Percentiles rank a stretch among this genome's conserved stretches.
These are phyloP conservation scores for Dasyprocta punctata DNA, from an alignment of 2,113 vertebrate genomes.

Conservation along the genomic window DNA sequence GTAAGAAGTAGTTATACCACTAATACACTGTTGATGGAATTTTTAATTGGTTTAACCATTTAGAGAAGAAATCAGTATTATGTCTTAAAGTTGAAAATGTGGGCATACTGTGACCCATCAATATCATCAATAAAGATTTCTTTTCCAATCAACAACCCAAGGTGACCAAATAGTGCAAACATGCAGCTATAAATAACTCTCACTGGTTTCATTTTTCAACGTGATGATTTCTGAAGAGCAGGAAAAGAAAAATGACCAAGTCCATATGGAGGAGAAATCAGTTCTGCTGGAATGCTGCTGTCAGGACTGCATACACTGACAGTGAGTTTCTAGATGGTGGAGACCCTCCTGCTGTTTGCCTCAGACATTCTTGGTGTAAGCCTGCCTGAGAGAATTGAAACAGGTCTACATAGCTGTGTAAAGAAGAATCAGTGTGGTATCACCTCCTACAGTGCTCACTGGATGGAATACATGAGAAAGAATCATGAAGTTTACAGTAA, in stretches of 20 bases:
- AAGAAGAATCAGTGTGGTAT: not conserved
- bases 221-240: slow-evolving; percentile 20
- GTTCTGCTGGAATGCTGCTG: not conserved
- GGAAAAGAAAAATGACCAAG: not conserved
- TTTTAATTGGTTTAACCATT: not conserved
- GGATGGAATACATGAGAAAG: not conserved
- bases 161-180: not conserved
- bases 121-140: not conserved
- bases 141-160: slow-evolving; percentile 7
- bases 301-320: not conserved
- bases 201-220: not conserved
- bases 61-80: not conserved
- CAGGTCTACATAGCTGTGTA: not conserved
- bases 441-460: not conserved
- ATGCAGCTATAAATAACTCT: not conserved
- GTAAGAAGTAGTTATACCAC: not conserved
- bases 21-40: not conserved
- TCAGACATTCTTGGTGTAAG: not conserved
- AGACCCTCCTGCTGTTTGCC: not conserved
- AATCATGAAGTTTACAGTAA: not conserved
- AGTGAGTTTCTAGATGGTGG: not conserved
- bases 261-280: slow-evolving; percentile 37
- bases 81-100: not conserved
- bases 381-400: not conserved
- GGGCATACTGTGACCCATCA: not conserved